Conservation (phyloP, 2,113 vertebrate species). For the Oreochromis spilurus region DNA sequence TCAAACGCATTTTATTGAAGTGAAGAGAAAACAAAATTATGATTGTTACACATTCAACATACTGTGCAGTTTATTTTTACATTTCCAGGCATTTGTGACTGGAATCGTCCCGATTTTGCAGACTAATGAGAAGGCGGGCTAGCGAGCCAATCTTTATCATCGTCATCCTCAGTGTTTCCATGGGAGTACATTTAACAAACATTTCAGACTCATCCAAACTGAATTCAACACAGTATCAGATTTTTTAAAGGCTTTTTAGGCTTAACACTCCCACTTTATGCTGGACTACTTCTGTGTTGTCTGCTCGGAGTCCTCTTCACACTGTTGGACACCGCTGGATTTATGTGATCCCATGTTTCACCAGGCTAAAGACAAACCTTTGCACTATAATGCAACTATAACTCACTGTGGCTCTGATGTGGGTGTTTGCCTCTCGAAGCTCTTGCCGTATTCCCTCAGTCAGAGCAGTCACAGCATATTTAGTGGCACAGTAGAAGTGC, state of each 20-base stretch:
- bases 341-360: not conserved
- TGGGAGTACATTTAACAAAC: not conserved
- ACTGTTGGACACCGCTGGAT: not conserved
- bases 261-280: not conserved
- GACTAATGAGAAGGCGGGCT: not conserved
- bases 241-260: not conserved
- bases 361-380: not conserved
- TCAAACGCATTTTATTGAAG: not conserved
- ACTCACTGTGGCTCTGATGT: slow-evolving; percentile 91
- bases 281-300: not conserved
- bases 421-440: slow-evolving; percentile 85
- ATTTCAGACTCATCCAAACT: not conserved
- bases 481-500: slow-evolving; percentile 94
- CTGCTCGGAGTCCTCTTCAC: not conserved
- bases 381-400: not conserved
- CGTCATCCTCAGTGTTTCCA: not conserved
- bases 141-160: not conserved
- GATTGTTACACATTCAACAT: not conserved
- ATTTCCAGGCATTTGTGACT: not conserved
- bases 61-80: not conserved
- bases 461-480: slow-evolving; percentile 89
- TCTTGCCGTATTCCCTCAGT: slow-evolving; percentile 93
- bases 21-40: not conserved
- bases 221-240: not conserved
- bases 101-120: not conserved